Evolutionary conservation across 1,140 invertebrate genomes (phyloP).

Genomic region (Stratiolaelaps scimitus): DNA sequence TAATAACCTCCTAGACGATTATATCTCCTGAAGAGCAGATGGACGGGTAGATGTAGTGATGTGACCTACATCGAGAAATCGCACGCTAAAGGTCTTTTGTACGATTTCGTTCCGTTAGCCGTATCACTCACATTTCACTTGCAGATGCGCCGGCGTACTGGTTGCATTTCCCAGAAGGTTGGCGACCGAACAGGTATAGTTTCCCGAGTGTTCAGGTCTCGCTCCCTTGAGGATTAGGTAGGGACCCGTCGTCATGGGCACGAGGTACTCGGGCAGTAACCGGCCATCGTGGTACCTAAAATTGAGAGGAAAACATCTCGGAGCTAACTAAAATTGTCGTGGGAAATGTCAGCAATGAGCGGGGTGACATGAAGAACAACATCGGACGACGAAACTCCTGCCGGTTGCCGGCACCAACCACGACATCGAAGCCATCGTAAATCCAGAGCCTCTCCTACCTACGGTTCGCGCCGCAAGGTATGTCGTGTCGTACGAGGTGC

Average conservation of each 20-base stretch:
- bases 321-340: too few species aligned
- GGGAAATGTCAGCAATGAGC: too few species aligned
- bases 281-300: slow-evolving; percentile 14
- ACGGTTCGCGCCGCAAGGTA: too few species aligned
- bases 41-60: not conserved
- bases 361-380: too few species aligned
- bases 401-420: too few species aligned
- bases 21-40: not conserved
- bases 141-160: not conserved
- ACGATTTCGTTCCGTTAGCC: too few species aligned
- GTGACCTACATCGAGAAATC: not conserved
- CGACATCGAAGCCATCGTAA: too few species aligned
- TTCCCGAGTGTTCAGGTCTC: slow-evolving; percentile 1
- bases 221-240: slow-evolving; percentile 17
- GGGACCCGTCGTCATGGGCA: slow-evolving; percentile 21
- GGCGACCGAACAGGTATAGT: slow-evolving; percentile 6
- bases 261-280: slow-evolving; percentile 13
- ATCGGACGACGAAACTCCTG: too few species aligned
- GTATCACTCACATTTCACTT: slow-evolving; percentile 16
- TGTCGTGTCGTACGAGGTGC: too few species aligned
- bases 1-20: not conserved
- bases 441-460: too few species aligned
- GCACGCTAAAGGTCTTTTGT: too few species aligned
- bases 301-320: too few species aligned
- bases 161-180: slow-evolving; percentile 9